Evolutionary conservation across 2,797 vertebrate species (phyloP).

Genomic region (Peromyscus melanophrys): DNA sequence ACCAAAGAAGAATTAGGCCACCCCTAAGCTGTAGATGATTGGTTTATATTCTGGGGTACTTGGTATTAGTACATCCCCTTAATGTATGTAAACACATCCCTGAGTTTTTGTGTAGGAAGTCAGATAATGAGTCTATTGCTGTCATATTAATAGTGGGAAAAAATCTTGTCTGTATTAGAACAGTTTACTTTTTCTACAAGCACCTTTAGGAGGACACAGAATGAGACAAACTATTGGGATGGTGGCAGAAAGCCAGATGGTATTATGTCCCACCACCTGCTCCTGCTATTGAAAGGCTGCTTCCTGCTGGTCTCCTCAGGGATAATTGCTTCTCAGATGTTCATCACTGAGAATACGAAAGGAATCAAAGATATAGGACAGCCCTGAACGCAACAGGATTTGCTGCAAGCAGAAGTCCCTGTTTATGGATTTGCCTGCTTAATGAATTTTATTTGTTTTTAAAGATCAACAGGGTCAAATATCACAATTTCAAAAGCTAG

Average conservation of each 20-base stretch:
- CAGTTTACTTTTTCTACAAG: constrained; percentile 52
- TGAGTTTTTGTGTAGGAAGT: not conserved
- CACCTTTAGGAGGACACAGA: constrained; percentile 64
- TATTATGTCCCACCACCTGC: constrained; percentile 83
- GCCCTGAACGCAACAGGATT: constrained; percentile 54
- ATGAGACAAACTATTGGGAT: constrained; percentile 75
- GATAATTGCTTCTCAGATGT: constrained; percentile 78
- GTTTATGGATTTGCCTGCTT: constrained; percentile 20
- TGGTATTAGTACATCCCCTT: not conserved
- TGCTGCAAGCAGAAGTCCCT: constrained; percentile 54
- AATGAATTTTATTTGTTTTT: constrained; percentile 59
- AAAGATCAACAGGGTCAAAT: constrained; percentile 42
- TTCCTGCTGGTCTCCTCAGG: constrained; percentile 81
- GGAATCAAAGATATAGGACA: constrained; percentile 75
- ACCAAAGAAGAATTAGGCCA: not conserved
- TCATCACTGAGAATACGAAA: constrained; percentile 69
- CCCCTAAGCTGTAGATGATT: not conserved
- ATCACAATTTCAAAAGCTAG: not conserved
- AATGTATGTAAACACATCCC: not conserved
- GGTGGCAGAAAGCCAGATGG: constrained; percentile 82
- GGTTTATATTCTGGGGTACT: not conserved
- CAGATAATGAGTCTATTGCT: constrained; percentile 28
- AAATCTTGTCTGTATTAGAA: constrained; percentile 22
- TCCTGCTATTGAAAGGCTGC: constrained; percentile 78
- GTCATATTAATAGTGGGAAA: constrained; percentile 51